phyloP scores from a whole-genome alignment of 2,888 invertebrate genomes.

The Osmoderma eremita region DNA sequence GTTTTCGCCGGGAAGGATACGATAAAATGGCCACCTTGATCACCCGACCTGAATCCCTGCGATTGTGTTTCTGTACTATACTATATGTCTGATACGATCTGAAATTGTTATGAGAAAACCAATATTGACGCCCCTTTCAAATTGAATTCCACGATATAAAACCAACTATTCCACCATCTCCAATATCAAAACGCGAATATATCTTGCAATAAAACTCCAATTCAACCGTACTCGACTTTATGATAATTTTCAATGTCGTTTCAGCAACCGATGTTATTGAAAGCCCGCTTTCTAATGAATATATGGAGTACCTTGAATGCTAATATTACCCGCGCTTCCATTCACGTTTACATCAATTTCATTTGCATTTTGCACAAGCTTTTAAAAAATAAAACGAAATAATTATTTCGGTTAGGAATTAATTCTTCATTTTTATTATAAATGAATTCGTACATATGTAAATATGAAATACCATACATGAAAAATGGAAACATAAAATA shows the following conservation, averaged over 20 bases:
- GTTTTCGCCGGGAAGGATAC: no score
- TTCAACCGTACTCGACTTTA: conserved; percentile 5
- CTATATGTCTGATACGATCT: background rate
- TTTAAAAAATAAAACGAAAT: no score
- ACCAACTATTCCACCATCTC: conserved; percentile 1
- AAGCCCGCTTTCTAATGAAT: conserved; percentile 2
- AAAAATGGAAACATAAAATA: no score
- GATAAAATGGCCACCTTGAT: no score
- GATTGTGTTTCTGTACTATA: background rate
- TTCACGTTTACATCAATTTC: no score
- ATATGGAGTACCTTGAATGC: background rate
- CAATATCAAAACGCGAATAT: conserved; percentile 12
- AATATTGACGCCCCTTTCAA: conserved; percentile 15
- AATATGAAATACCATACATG: no score
- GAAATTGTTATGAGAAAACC: conserved; percentile 12
- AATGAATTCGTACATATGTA: no score
- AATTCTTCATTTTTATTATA: no score
- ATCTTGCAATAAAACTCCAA: background rate
- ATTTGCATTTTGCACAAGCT: no score
- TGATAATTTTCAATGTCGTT: conserved; percentile 21
- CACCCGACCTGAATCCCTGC: no score
- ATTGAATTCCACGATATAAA: conserved; percentile 19
- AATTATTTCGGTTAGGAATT: no score
- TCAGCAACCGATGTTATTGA: background rate
- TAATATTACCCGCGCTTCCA: no score